phyloP scores from a whole-genome alignment of 2,113 vertebrate genomes.

The Oreochromis niloticus region DNA sequence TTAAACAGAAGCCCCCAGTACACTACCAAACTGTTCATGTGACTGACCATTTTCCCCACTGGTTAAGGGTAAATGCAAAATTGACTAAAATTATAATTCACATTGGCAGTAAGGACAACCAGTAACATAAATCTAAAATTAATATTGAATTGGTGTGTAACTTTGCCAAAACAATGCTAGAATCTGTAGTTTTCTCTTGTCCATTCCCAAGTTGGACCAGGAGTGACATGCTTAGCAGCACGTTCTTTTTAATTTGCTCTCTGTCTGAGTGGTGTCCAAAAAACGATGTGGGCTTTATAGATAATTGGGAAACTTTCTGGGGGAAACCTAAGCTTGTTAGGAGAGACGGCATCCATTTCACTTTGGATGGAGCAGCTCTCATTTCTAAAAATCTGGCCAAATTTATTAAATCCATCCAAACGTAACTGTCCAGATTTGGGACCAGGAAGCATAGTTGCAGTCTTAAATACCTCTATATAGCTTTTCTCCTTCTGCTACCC shows the following conservation, averaged over 20 bases:
- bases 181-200: background rate
- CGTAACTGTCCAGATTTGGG: background rate
- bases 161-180: background rate
- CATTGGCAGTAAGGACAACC: background rate
- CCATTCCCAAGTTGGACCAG: background rate
- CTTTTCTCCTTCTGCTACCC: background rate
- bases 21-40: background rate
- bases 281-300: background rate
- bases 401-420: background rate
- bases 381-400: background rate
- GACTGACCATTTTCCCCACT: background rate
- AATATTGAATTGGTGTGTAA: background rate
- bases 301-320: background rate
- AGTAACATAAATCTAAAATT: background rate
- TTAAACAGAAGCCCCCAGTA: background rate
- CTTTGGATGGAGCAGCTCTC: background rate
- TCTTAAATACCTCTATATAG: background rate
- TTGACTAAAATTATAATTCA: background rate
- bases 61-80: background rate
- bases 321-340: background rate
- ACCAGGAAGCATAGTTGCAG: background rate
- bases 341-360: background rate
- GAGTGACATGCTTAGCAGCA: background rate
- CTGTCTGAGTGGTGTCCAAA: background rate
- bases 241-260: accelerated